Base-by-base conservation (phyloP, 2,888 invertebrate species). In the Stenichneumon culpator region DNA sequence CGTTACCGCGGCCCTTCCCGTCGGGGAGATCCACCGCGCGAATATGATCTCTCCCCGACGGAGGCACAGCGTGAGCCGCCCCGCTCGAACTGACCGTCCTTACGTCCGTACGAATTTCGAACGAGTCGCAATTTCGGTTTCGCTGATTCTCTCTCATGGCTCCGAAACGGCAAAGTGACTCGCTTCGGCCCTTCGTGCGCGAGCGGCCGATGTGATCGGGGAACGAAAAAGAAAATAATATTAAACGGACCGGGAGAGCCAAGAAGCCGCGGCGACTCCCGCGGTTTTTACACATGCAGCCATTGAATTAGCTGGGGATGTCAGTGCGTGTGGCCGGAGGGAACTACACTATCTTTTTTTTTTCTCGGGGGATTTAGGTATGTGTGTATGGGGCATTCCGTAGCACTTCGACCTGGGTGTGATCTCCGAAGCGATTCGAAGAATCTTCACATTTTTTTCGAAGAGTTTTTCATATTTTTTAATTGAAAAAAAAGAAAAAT, bases 71-170 rank as follows among this genome's bases (percentile, higher is more conserved):
- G 82, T 89, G 90, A 89, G 68, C 22, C 57, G 32, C 44, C 83
- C 73, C 78, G 65, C 74, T 75, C 69, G 69, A 80, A 60, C 73
- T 0, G 78, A 81, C 88, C 82, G 82, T 87, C 39, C 87, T 77
- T 82, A 84, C 83, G 89, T 90, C 88, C 87, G 84, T 84, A 89
- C 86, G 87, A 88, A 88, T 89, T 88, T 91, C 81, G 60, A 32
- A 60, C 60, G 63, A 63, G 80, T 54, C 57, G 78, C n/a, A 54
- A 57, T 39, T 25, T 14, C 68, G 65, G 60, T 75, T 63, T 63
- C 69, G 60, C 50, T 69, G 47, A 19, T 67, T 47, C 50, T 52
- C 50, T 32, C 63, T 63, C 16, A n/a, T 19, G 32, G 57, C 72
- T 79, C 7, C 25, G 39, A 19, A 11, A 25, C n/a, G 52, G 32